Evolutionary conservation across 2,888 invertebrate genomes (phyloP), one percentile per base, ranked within the genome.

Genomic region (Uropetala carovei): DNA sequence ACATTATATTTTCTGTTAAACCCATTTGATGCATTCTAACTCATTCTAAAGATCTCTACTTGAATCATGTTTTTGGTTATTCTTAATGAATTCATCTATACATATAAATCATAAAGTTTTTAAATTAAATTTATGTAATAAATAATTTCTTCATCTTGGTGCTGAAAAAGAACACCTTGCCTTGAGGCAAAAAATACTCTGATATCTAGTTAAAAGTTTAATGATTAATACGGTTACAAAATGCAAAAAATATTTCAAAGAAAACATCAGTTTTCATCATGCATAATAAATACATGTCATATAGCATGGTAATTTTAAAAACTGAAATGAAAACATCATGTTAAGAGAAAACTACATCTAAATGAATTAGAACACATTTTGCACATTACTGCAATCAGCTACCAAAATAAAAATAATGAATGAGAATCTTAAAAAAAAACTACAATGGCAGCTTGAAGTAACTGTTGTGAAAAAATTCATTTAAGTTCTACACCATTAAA

Each of bases 381-480:
- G 64, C 60, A 89, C 27, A 89, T 68, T 89, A 89, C 89, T 89
- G 89, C 89, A 89, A 89, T 89, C 89, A 89, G 89, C 89, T 89
- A 89, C 89, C 89, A 89, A 89, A 89, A 89, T 68, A 89, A 89
- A 89, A 89, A 89, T 43, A 89, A 89, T 89, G 68, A 64, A 89
- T 89, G 64, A 89, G 89, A 89, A 43, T 43, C 43, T n/a, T 43
- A 89, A 89, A 64, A 89, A 64, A 68, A 64, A 89, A 43, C 89
- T 89, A 89, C 89, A 89, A 89, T 89, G 89, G 89, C 89, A 89
- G 89, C 89, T 89, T 89, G 64, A 89, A 64, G 89, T 89, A 89
- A 89, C 89, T 89, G 89, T 89, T 3, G 64, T 89, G 64, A 68
- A 68, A 86, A 89, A 89, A 89, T 27, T 64, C 60, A 27, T 64